Evolutionary conservation across 1,140 invertebrate species (phyloP).

Genomic region (Lordiphosa collinella): DNA sequence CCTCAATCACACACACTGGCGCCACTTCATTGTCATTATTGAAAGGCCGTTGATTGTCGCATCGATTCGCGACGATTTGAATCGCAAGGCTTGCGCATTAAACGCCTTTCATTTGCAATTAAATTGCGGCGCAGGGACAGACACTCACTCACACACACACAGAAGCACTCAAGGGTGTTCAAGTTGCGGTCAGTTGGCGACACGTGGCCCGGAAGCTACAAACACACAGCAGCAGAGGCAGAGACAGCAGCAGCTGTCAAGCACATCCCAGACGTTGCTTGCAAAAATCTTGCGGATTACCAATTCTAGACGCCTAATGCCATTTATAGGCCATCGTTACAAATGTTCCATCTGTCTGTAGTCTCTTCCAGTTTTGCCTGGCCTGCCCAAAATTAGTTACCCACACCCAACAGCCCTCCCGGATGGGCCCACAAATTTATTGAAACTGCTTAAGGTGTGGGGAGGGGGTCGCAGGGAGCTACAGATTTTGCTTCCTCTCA

Average conservation of each 20-base stretch:
- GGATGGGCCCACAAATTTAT: constrained; percentile 56
- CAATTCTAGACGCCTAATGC: constrained; percentile 77
- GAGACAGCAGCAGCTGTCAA: constrained; percentile 26
- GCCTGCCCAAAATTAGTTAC: constrained; percentile 60
- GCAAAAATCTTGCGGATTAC: constrained; percentile 76
- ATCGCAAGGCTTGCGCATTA: constrained; percentile 61
- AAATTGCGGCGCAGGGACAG: constrained; percentile 40
- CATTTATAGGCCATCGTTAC: constrained; percentile 75
- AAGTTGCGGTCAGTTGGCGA: constrained; percentile 61
- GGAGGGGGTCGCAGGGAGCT: not conserved
- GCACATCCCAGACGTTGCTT: constrained; percentile 34
- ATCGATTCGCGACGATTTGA: constrained; percentile 74
- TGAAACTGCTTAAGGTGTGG: constrained; percentile 42
- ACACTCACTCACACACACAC: constrained; percentile 13
- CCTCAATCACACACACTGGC: constrained; percentile 13
- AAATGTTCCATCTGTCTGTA: constrained; percentile 64
- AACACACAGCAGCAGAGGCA: constrained; percentile 11
- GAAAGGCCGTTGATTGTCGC: constrained; percentile 63
- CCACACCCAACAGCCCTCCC: constrained; percentile 11
- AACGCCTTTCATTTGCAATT: constrained; percentile 76
- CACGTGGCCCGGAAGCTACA: constrained; percentile 53
- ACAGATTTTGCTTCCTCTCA: constrained; percentile 38
- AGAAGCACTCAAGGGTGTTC: constrained; percentile 21
- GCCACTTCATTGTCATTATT: constrained; percentile 64
- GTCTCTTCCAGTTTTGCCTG: constrained; percentile 2